These are phyloP conservation scores for Chinchilla lanigera DNA, from an alignment of 2,113 vertebrate species.

Conservation along the genomic window DNA sequence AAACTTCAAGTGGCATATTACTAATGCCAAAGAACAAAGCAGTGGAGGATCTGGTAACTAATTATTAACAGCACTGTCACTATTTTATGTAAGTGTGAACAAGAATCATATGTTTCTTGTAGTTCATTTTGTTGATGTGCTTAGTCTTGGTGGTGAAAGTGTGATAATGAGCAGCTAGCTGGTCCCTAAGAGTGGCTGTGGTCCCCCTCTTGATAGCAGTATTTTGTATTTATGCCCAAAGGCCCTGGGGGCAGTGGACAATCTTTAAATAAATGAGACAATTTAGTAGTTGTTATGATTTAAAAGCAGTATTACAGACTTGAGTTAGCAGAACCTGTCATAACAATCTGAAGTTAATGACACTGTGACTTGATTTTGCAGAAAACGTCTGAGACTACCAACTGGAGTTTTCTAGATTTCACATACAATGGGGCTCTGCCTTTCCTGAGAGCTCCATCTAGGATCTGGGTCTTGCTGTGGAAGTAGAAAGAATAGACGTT, in stretches of 20 bases:
- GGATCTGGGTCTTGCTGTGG: background rate
- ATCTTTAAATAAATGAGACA: slow-evolving; percentile 44
- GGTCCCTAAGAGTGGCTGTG: background rate
- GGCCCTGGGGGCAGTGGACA: slow-evolving; percentile 33
- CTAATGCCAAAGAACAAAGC: slow-evolving; percentile 68
- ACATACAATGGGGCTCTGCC: background rate
- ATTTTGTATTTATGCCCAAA: slow-evolving; percentile 54
- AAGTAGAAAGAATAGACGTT: background rate
- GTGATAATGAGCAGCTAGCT: slow-evolving; percentile 55
- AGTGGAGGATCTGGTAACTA: slow-evolving; percentile 67
- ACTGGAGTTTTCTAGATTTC: background rate
- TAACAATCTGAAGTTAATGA: slow-evolving; percentile 19
- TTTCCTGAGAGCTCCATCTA: background rate
- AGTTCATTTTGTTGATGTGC: slow-evolving; percentile 25
- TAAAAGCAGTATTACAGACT: slow-evolving; percentile 45
- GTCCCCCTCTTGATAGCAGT: background rate
- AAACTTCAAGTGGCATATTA: slow-evolving; percentile 68
- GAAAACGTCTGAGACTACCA: background rate
- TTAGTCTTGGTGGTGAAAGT: slow-evolving; percentile 44
- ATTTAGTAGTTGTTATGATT: slow-evolving; percentile 49
- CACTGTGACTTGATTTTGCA: background rate
- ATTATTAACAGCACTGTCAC: slow-evolving; percentile 73
- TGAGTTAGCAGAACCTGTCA: slow-evolving; percentile 41
- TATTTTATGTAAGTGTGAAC: slow-evolving; percentile 75
- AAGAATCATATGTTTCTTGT: slow-evolving; percentile 71